Conservation (phyloP, 2,888 invertebrate genomes). For the Lamellibrachia satsuma region DNA sequence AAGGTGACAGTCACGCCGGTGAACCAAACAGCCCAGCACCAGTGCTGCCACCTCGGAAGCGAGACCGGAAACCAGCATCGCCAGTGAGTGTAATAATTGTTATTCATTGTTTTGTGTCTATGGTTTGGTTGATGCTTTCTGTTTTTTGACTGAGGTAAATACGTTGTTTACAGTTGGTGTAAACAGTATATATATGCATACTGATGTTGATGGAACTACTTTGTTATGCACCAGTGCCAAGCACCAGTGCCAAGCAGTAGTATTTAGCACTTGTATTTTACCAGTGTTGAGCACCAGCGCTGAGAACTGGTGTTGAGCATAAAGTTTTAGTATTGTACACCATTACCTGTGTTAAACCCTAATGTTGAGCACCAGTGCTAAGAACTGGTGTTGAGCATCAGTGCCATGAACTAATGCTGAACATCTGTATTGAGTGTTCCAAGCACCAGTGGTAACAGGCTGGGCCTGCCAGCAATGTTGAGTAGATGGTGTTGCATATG, state of each 20-base stretch:
- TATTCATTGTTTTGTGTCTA: background rate
- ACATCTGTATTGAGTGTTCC: background rate
- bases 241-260: no score
- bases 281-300: no score
- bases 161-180: background rate
- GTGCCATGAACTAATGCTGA: background rate
- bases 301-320: background rate
- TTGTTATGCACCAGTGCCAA: background rate
- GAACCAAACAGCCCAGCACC: conserved; percentile 21
- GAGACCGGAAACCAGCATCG: conserved; percentile 27
- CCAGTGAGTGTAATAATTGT: conserved; percentile 28
- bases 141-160: background rate
- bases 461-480: background rate
- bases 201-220: background rate
- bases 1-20: conserved; percentile 23
- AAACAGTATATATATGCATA: background rate
- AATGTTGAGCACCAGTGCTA: background rate
- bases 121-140: background rate
- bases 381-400: background rate
- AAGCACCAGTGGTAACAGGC: no score
- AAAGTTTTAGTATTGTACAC: no score
- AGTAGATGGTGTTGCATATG: background rate
- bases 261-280: no score
- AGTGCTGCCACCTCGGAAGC: conserved; percentile 29
- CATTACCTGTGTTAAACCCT: background rate